phyloP scores from a whole-genome alignment of 2,113 vertebrate species.

The Tapirus terrestris region DNA sequence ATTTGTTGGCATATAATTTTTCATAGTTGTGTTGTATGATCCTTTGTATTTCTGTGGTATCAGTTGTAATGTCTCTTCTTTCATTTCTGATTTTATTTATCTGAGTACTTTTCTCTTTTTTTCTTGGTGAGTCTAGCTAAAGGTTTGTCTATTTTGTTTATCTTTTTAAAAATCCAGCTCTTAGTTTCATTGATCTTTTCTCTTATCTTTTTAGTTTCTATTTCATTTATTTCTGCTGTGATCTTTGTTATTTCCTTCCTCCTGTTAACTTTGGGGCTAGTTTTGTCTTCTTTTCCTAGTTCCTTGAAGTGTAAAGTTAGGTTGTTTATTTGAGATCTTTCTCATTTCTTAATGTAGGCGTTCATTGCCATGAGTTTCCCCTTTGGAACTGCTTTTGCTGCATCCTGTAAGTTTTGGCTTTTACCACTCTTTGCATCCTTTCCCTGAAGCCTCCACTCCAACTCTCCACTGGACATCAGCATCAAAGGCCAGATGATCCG shows the following conservation, averaged over 20 bases:
- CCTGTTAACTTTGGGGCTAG: not conserved
- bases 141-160: not conserved
- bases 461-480: slow-evolving; percentile 90
- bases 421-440: slow-evolving; percentile 27
- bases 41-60: not conserved
- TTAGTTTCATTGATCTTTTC: not conserved
- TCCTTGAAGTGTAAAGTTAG: not conserved
- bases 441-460: slow-evolving; percentile 92
- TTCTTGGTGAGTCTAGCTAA: not conserved
- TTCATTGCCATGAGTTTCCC: not conserved
- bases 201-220: not conserved
- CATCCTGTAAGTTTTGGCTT: slow-evolving; percentile 27
- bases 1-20: not conserved
- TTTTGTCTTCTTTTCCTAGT: not conserved
- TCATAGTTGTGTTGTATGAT: not conserved
- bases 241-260: not conserved
- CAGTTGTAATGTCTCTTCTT: not conserved
- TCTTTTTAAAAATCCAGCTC: not conserved
- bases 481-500: slow-evolving; percentile 97
- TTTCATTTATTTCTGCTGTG: not conserved
- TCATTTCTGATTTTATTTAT: not conserved
- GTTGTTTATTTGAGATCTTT: not conserved
- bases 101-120: not conserved
- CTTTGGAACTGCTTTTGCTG: slow-evolving; percentile 7
- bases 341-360: not conserved